Evolutionary conservation across 2,113 vertebrate genomes (phyloP).

Genomic region (Deroptyus accipitrinus): DNA sequence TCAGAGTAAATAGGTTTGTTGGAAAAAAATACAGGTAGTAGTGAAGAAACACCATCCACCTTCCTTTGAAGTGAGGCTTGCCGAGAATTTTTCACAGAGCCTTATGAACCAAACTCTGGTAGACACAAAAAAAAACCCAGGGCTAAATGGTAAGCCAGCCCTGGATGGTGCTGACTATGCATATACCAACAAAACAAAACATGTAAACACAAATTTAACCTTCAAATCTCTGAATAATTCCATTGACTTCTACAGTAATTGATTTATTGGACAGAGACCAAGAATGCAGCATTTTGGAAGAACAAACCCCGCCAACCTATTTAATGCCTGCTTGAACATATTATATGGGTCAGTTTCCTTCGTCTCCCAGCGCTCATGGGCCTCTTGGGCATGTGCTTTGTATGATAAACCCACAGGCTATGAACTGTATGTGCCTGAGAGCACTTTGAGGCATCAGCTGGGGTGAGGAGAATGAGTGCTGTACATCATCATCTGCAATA

Average conservation of each 20-base stretch:
- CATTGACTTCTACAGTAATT: not conserved
- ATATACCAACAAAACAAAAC: not conserved
- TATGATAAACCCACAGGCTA: not conserved
- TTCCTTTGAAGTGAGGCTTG: not conserved
- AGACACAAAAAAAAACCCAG: not conserved
- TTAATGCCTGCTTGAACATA: slow-evolving; percentile 13
- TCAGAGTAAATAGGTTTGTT: not conserved
- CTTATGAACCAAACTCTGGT: not conserved
- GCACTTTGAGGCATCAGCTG: not conserved
- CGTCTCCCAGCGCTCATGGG: accelerated
- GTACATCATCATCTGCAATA: not conserved
- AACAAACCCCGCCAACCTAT: not conserved
- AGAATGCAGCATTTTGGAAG: not conserved
- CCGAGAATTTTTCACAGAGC: not conserved
- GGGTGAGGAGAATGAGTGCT: not conserved
- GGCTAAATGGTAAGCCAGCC: not conserved
- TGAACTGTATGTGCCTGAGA: not conserved
- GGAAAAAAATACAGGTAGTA: not conserved
- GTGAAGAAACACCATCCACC: not conserved
- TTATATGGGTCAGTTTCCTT: not conserved
- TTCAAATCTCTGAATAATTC: not conserved
- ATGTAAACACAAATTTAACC: not conserved
- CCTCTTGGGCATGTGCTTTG: not conserved
- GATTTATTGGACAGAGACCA: not conserved
- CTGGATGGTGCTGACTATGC: not conserved